Percentiles rank a stretch among this genome's conserved stretches.
These are phyloP conservation scores for Tyrophagus putrescentiae DNA, from an alignment of 1,140 invertebrate genomes.

Conservation along the genomic window DNA sequence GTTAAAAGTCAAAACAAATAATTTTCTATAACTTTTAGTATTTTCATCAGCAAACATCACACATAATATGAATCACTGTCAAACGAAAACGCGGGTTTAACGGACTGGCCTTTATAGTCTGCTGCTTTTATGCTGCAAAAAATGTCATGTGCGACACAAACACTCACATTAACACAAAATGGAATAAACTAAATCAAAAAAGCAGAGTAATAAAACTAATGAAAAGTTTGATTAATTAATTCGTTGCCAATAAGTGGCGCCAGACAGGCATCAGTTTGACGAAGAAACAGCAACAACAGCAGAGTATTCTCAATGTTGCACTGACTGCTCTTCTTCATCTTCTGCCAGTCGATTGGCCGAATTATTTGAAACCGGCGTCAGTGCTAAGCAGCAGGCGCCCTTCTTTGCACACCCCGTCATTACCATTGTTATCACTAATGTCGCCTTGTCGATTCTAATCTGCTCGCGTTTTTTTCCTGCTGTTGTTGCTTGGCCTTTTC, in stretches of 20 bases:
- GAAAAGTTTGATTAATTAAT: constrained; percentile 9
- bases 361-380: not conserved
- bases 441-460: not conserved
- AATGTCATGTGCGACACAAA: too few species aligned
- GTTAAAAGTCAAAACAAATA: too few species aligned
- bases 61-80: too few species aligned
- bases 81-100: too few species aligned
- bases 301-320: not conserved
- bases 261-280: too few species aligned
- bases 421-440: constrained; percentile 4
- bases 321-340: not conserved
- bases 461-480: not conserved
- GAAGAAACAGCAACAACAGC: not conserved
- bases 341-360: not conserved
- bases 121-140: too few species aligned
- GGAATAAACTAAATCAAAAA: not conserved
- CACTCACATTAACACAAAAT: not conserved
- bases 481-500: not conserved
- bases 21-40: too few species aligned
- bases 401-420: not conserved
- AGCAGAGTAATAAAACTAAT: not conserved
- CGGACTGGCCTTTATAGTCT: too few species aligned
- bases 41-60: too few species aligned
- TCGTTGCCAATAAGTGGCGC: not conserved
- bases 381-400: too few species aligned